Base-by-base conservation (phyloP, 2,113 vertebrate genomes). In the Cololabis saira region DNA sequence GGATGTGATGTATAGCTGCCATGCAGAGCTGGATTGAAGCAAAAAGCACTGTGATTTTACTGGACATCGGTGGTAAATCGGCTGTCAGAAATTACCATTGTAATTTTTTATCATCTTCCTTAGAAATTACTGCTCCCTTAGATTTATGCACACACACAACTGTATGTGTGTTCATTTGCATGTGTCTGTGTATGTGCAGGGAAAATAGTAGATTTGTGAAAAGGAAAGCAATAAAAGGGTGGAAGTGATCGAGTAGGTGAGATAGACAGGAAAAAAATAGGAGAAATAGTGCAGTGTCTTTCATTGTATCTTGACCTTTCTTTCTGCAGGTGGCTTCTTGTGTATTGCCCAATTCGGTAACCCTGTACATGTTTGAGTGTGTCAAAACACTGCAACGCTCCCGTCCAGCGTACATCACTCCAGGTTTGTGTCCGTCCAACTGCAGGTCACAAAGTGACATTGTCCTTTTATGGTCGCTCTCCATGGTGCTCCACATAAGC, bases 371-470 rank as follows among this genome's bases (percentile, higher is more conserved):
- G 81, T 79, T 61, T 57, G 70, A 81, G 74, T 69, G 69, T 78
- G 67, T 88, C 79, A 84, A 75, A 84, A 71, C 63, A 77, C 69
- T 69, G 33, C 76, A 76, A 61, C 30, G 12, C 67, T 72, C 56
- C 58, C 77, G 59, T 81, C 75, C 58, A 76, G 74, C 80, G 77
- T 62, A 58, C 65, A 75, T 52, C 30, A 73, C 78, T 81, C 65
- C 72, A 61, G 75, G 82, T 83, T 81, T 73, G 80, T 64, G 80
- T 82, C 55, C 67, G 52, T 80, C 60, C 78, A 61, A 74, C 76
- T 85, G 81, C 78, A 87, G 89, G 89, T 91, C 88, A 82, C 80
- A 77, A 77, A 87, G 81, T 89, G 88, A 87, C 91, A 90, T 92
- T 90, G 88, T 89, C 88, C 88, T 85, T 88, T 92, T 89, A 86